Evolutionary conservation across 2,888 invertebrate species (phyloP).

Genomic region (Diplolepis rosae): DNA sequence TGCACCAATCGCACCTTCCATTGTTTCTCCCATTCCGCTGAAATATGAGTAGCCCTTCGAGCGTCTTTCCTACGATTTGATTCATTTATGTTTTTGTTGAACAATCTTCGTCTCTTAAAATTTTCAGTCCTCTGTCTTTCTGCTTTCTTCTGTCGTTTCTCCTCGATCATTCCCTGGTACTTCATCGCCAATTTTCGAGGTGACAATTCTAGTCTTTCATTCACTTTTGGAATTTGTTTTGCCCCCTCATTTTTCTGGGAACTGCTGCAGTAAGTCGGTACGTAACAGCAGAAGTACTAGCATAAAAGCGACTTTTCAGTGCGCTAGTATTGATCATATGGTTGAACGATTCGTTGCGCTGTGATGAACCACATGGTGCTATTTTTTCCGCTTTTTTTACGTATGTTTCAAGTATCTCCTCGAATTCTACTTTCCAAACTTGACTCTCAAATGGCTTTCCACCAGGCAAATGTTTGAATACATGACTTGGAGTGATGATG

Average conservation of each 20-base stretch:
- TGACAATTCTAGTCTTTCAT: slow-evolving; percentile 31
- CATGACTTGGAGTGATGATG: slow-evolving; percentile 19
- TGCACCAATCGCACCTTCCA: too few species aligned
- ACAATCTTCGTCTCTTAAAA: slow-evolving; percentile 11
- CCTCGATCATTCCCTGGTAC: not conserved
- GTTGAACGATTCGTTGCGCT: slow-evolving; percentile 43
- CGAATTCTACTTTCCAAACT: slow-evolving; percentile 25
- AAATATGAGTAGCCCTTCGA: too few species aligned
- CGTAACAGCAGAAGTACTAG: slow-evolving; percentile 24
- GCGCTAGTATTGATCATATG: slow-evolving; percentile 31
- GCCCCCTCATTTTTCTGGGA: slow-evolving; percentile 37
- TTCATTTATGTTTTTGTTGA: too few species aligned
- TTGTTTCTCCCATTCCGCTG: too few species aligned
- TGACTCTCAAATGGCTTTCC: slow-evolving; percentile 33
- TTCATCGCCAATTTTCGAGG: slow-evolving; percentile 34
- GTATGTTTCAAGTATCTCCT: slow-evolving; percentile 26
- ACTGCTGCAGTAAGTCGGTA: slow-evolving; percentile 37
- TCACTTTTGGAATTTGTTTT: slow-evolving; percentile 18
- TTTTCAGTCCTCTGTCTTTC: not conserved
- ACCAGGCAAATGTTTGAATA: slow-evolving; percentile 29
- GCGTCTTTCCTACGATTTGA: too few species aligned
- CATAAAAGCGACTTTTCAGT: slow-evolving; percentile 37
- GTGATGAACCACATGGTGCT: slow-evolving; percentile 43
- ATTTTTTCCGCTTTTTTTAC: slow-evolving; percentile 34
- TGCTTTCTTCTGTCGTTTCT: not conserved